Evolutionary conservation across 2,113 vertebrate species (phyloP).

Genomic region (Laterallus jamaicensis): DNA sequence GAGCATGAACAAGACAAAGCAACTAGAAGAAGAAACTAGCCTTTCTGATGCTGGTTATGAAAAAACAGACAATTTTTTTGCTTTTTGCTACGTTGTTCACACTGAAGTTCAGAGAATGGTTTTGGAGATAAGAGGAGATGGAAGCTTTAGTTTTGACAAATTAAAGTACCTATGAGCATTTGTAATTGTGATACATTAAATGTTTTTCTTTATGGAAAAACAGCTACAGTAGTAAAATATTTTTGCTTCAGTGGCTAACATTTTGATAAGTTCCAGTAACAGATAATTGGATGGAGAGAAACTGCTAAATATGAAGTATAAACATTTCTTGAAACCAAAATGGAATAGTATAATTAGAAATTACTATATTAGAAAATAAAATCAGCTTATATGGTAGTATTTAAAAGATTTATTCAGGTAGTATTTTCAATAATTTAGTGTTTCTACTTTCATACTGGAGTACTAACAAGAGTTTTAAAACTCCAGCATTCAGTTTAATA

Average conservation of each 20-base stretch:
- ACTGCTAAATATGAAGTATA: neutral
- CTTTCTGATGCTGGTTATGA: neutral
- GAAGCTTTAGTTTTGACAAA: neutral
- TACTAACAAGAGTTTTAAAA: neutral
- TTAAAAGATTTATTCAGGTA: neutral
- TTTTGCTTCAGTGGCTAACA: neutral
- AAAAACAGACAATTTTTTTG: neutral
- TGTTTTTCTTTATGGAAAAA: neutral
- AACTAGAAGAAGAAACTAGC: neutral
- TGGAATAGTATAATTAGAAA: neutral
- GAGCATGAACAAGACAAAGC: slow-evolving; percentile 33
- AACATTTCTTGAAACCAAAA: neutral
- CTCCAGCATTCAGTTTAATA: neutral
- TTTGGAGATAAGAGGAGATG: neutral
- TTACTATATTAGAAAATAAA: neutral
- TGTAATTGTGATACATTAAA: rapidly evolving
- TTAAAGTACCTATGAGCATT: neutral
- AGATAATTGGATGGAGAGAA: neutral
- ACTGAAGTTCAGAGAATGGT: neutral
- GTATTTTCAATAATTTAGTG: neutral
- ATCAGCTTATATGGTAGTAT: neutral
- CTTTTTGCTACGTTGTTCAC: neutral
- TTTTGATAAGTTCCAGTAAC: neutral
- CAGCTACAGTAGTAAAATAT: neutral
- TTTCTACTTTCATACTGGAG: neutral